Conservation (phyloP, 2,888 invertebrate species). For the Tenthredo amoena region DNA sequence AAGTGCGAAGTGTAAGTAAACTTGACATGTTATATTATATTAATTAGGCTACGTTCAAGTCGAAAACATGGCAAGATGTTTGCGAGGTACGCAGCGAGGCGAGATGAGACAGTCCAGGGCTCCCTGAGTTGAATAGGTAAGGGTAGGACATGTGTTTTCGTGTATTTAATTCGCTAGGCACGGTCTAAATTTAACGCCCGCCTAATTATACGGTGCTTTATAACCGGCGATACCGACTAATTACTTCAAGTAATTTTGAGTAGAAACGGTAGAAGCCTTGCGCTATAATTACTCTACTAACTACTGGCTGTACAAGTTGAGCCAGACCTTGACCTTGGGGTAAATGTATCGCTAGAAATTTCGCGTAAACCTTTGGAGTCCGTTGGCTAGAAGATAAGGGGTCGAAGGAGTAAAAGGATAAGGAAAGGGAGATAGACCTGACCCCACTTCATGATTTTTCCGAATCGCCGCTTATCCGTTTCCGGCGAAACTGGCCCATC, state of each 20-base stretch:
- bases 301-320: slow-evolving; percentile 1
- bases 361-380: not conserved
- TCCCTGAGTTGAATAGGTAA: not conserved
- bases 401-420: not conserved
- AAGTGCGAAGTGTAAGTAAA: not conserved
- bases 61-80: slow-evolving; percentile 43
- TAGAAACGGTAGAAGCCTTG: slow-evolving; percentile 14
- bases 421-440: slow-evolving; percentile 27
- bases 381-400: not conserved
- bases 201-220: slow-evolving; percentile 47
- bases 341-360: not conserved
- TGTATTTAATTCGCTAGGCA: slow-evolving; percentile 44
- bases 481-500: slow-evolving; percentile 26
- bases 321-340: slow-evolving; percentile 22
- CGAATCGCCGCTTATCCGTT: slow-evolving; percentile 42
- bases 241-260: slow-evolving; percentile 44
- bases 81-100: slow-evolving; percentile 26
- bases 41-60: slow-evolving; percentile 24
- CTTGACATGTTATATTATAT: slow-evolving; percentile 33
- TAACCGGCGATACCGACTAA: slow-evolving; percentile 43
- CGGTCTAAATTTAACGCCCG: slow-evolving; percentile 34
- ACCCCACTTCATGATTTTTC: slow-evolving; percentile 42
- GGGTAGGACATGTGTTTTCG: slow-evolving; percentile 37
- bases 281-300: slow-evolving; percentile 37
- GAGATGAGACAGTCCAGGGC: slow-evolving; percentile 42